Evolutionary conservation across 2,888 invertebrate genomes (phyloP).

Genomic region (Psylliodes chrysocephalus): DNA sequence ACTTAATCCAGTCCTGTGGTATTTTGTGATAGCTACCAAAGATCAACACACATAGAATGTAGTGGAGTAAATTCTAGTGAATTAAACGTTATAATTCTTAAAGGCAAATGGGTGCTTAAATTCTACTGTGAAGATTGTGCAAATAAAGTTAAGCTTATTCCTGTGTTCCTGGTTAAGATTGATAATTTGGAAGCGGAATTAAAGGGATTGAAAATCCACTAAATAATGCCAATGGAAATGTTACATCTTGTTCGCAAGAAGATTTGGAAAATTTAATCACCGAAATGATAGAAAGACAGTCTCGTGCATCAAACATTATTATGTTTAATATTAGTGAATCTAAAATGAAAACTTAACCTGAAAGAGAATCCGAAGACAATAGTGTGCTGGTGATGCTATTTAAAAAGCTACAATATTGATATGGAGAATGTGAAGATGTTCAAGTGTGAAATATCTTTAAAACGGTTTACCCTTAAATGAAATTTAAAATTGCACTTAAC

Average conservation of each 20-base stretch:
- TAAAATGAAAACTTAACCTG: slow-evolving; percentile 19
- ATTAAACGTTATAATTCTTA: slow-evolving; percentile 24
- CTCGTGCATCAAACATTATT: slow-evolving; percentile 13
- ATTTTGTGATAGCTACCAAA: slow-evolving; percentile 16
- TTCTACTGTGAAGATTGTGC: no score
- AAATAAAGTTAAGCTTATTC: slow-evolving; percentile 21
- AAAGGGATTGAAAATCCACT: no score
- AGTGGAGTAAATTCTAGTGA: slow-evolving; percentile 22
- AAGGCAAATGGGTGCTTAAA: slow-evolving; percentile 7
- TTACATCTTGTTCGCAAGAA: not conserved
- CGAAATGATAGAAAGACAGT: slow-evolving; percentile 12
- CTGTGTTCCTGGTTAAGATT: no score
- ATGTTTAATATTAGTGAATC: slow-evolving; percentile 14
- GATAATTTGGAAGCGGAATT: no score
- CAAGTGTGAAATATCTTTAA: no score
- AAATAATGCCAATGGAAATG: slow-evolving; percentile 14
- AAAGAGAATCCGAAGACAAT: no score
- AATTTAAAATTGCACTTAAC: no score
- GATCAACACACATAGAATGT: slow-evolving; percentile 20
- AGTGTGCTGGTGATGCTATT: no score
- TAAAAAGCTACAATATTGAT: not conserved
- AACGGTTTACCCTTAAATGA: no score
- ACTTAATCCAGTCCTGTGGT: no score
- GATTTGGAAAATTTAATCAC: slow-evolving; percentile 9
- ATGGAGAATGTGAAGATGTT: slow-evolving; percentile 4